Evolutionary conservation across 1,140 invertebrate genomes (phyloP), one percentile per base, ranked within the genome.

Genomic region (Drosophila equinoxialis): DNA sequence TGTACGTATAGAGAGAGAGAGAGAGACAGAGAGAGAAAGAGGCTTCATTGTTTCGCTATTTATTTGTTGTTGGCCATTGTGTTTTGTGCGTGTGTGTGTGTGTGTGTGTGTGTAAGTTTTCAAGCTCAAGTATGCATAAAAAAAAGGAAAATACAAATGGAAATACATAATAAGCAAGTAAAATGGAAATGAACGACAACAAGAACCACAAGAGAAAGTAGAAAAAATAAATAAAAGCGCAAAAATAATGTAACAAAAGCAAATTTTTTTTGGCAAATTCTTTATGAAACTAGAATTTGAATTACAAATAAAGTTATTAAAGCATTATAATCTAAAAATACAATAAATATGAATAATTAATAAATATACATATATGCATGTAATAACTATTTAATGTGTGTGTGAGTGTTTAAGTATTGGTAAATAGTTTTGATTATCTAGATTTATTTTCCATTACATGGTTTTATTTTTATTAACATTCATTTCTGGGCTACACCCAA

Each of bases 211-310:
- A 35, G 26, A 71, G 60, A 67, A 35, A 58, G 55, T 54, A 48
- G 57, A 74, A 45, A 74, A 74, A 55, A 60, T 33, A 59, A 70
- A 63, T 54, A 54, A 59, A 48, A 39, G 14, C 45, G 71, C 37
- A 65, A 70, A 68, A 55, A 71, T 68, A 77, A 79, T 69, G 75
- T 62, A 41, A 79, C 83, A 87, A 87, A 87, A 87, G 45, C 8
- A n/a, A 48, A 48, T 17, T 51, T 23, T 48, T 13, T 17, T 51
- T 23, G n/a, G 17, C 7, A 51, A 48, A 48, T 48, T 48, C 17
- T 17, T 48, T 8, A 20, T 48, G 5, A 17, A 14, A 51, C 45
- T 51, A 51, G 17, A 51, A 51, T 51, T 51, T 51, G 45, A 51
- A 51, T 51, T 23, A 51, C 45, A 51, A 51, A 51, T 51, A 23